Evolutionary conservation across 2,113 vertebrate species (phyloP), one percentile per base, ranked within the genome.

Genomic region (Brienomyrus longianalis): DNA sequence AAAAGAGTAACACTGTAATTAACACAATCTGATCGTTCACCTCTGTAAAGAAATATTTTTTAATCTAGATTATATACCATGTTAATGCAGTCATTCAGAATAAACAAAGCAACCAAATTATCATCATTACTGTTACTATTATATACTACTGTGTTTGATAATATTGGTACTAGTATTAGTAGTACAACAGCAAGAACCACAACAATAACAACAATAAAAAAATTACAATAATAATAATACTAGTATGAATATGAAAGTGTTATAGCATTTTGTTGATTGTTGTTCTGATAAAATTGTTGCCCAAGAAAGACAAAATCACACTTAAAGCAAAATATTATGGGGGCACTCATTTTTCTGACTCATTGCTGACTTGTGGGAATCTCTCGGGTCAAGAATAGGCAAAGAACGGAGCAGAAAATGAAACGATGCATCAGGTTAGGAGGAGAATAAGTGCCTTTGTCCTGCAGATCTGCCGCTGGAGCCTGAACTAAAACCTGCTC

Each of bases 381-480:
- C 15, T 88, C 88, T 90, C 88, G 62, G 87, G 77, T 74, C 87
- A 88, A 3, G 21, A 51, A 19, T 83, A 35, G 10, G 21, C 5
- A 39, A 87, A 39, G n/a, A 27, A 50, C 66, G 50, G 70, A 77
- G 74, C 59, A 86, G 45, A 88, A 90, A 89, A 83, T 51, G 43
- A 66, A 27, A 51, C 21, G 83, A 88, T 54, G 83, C 19, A 17
- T 89, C 87, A 90, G 90, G 91, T 91, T 87, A 90, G 83, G 52
- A 80, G 86, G 88, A 66, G 89, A 88, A 66, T n/a, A n/a, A 23
- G 47, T 89, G 88, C 15, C 74, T 91, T 93, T 92, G 89, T 92
- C 89, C 91, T 92, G 91, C 86, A 91, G 90, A 93, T 90, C 89
- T 89, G n/a, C 56, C 48, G 70, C 11, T 91, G 90, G 90, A 56